Evolutionary conservation across 1,140 invertebrate genomes (phyloP).

Genomic region (Brachionus rotundiformis): DNA sequence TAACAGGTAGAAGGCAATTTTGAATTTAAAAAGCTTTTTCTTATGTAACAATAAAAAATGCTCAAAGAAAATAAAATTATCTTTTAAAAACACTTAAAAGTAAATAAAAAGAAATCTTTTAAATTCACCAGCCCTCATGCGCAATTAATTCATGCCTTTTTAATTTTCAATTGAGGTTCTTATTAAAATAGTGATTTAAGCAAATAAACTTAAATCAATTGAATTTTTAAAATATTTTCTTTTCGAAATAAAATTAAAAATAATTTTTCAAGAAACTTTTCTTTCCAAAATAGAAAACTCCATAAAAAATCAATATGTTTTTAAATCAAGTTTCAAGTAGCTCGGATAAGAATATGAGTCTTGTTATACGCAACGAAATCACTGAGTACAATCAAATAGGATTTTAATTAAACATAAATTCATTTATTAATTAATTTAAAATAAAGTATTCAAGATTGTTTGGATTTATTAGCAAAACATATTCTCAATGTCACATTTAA

Average conservation of each 20-base stretch:
- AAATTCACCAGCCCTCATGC: constrained; percentile 7
- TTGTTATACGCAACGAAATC: too few relatives aligned
- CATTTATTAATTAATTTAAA: background rate
- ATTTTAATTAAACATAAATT: background rate
- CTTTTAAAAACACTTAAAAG: background rate
- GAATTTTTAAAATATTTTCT: background rate
- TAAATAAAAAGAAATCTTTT: background rate
- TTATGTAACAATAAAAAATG: background rate
- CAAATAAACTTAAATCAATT: constrained; percentile 8
- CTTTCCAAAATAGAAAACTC: background rate
- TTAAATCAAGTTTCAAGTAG: background rate
- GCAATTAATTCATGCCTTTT: background rate
- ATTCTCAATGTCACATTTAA: background rate
- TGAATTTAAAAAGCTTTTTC: background rate
- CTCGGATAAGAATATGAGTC: background rate
- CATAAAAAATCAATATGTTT: background rate
- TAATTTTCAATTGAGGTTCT: constrained; percentile 3
- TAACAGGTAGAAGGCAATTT: background rate
- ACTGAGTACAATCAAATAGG: background rate
- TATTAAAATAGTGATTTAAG: constrained; percentile 3
- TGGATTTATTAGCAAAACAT: background rate
- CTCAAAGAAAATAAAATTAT: background rate
- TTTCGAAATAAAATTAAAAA: background rate
- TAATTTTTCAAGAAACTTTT: background rate
- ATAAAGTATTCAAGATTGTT: background rate